Evolutionary conservation across 2,797 vertebrate species (phyloP).

Genomic region (Menidia menidia): DNA sequence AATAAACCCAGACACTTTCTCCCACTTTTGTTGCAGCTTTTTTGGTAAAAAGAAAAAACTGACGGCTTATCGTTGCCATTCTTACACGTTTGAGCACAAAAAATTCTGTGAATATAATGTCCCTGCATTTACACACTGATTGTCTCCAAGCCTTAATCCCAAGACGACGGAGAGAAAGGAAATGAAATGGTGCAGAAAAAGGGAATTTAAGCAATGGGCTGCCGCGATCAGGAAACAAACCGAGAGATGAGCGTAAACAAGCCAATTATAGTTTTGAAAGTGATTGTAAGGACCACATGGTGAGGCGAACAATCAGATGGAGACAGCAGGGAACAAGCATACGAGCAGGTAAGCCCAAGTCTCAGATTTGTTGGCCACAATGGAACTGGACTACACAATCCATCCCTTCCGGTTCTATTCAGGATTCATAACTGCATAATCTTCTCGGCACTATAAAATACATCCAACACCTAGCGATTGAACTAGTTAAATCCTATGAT

Average conservation of each 20-base stretch:
- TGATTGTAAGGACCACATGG: not conserved
- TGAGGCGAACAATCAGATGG: constrained; percentile 14
- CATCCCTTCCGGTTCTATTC: not conserved
- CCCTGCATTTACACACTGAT: not conserved
- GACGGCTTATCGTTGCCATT: not conserved
- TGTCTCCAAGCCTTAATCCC: not conserved
- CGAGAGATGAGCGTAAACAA: constrained; percentile 13
- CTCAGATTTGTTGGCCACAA: not conserved
- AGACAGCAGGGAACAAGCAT: not conserved
- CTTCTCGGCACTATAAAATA: not conserved
- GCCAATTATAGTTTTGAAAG: constrained; percentile 13
- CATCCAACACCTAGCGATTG: not conserved
- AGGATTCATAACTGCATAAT: not conserved
- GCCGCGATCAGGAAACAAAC: constrained; percentile 34
- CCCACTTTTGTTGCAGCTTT: not conserved
- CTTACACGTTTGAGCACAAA: not conserved
- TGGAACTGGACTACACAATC: not conserved
- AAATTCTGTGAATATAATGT: not conserved
- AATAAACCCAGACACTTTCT: not conserved
- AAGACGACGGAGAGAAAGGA: constrained; percentile 25
- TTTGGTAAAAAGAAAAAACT: not conserved
- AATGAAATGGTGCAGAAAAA: constrained; percentile 32
- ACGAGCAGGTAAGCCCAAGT: not conserved
- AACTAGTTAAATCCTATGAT: too few species aligned
- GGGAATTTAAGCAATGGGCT: not conserved